phyloP scores from a whole-genome alignment of 2,113 vertebrate species.

The Pitta sordida region DNA sequence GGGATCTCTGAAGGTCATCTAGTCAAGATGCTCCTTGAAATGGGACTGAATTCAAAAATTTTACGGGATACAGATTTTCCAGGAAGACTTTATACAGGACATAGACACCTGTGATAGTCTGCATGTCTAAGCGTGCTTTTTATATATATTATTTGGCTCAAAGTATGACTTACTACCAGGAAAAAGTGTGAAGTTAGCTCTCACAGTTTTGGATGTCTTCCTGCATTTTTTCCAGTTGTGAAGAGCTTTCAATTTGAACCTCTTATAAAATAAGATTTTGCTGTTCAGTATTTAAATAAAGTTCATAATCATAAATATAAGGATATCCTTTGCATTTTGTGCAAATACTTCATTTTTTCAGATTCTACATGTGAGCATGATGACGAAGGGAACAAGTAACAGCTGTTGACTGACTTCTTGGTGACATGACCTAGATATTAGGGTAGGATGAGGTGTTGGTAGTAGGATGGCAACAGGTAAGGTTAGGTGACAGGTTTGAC shows the following conservation, averaged over 20 bases:
- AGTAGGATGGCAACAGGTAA: too few species aligned
- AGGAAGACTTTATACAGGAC: background rate
- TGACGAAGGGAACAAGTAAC: background rate
- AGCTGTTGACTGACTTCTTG: background rate
- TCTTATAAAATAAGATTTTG: background rate
- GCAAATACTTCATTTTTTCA: background rate
- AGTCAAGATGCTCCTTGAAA: background rate
- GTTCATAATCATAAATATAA: background rate
- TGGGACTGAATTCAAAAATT: background rate
- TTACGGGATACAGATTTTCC: background rate
- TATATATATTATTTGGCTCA: background rate
- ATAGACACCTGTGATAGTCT: background rate
- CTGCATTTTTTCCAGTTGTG: background rate
- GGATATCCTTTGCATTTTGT: background rate
- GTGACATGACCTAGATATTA: too few species aligned
- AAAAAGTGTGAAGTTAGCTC: background rate
- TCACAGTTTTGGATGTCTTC: background rate
- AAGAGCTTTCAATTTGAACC: background rate
- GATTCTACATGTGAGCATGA: background rate
- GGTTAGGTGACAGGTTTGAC: too few species aligned
- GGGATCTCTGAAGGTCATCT: background rate
- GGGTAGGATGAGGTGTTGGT: too few species aligned
- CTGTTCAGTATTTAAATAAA: background rate
- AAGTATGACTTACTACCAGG: background rate
- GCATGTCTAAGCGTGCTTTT: background rate